These are phyloP conservation scores for Encarsia formosa DNA, from an alignment of 2,888 invertebrate genomes.

Conservation along the genomic window DNA sequence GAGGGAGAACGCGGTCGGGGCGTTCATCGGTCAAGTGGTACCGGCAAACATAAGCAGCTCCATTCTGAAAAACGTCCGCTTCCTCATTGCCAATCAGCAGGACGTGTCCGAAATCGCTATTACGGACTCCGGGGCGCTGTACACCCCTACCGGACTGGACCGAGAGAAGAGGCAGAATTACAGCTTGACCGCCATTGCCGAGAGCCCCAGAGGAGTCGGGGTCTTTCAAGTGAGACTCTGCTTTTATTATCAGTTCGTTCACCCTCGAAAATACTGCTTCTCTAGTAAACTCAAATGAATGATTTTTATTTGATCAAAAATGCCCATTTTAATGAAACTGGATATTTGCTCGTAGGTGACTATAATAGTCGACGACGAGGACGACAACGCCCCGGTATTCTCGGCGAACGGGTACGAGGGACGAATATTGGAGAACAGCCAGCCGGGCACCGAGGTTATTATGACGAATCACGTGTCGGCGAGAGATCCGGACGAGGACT, in stretches of 20 bases:
- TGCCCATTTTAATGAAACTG: background rate
- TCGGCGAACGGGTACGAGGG: conserved; percentile 70
- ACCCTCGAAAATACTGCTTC: background rate
- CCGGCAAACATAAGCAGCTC: conserved; percentile 54
- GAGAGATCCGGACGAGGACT: conserved; percentile 67
- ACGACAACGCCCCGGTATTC: conserved; percentile 82
- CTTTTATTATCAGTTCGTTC: too few relatives aligned
- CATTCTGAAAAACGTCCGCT: conserved; percentile 57
- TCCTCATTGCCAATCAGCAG: conserved; percentile 77
- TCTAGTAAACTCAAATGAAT: background rate
- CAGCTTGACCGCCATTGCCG: conserved; percentile 74
- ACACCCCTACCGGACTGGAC: conserved; percentile 71
- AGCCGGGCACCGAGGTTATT: conserved; percentile 65
- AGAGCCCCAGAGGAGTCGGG: conserved; percentile 67
- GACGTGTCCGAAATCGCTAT: conserved; percentile 78
- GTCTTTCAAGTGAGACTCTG: conserved; percentile 71
- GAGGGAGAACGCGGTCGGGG: conserved; percentile 71
- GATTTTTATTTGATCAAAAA: background rate
- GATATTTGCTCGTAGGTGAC: conserved; percentile 52
- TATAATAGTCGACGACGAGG: conserved; percentile 78
- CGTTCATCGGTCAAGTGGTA: conserved; percentile 68
- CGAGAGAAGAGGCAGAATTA: conserved; percentile 71
- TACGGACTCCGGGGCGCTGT: conserved; percentile 74
- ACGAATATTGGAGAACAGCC: conserved; percentile 73
- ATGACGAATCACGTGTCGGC: conserved; percentile 67